Evolutionary conservation across 2,888 invertebrate genomes (phyloP).

Genomic region (Tetanocera ferruginea): DNA sequence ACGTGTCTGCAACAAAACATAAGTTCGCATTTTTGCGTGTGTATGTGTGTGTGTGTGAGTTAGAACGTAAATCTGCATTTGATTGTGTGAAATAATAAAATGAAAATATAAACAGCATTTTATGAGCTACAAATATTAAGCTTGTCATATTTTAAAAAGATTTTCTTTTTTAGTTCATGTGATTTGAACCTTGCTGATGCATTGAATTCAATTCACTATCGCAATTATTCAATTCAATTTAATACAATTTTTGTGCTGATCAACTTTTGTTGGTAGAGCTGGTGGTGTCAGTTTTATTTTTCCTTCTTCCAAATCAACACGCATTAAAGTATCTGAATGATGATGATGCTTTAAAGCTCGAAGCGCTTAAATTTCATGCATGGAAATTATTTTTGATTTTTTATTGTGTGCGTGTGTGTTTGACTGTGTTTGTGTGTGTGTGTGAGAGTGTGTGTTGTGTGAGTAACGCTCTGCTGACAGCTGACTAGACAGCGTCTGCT

Average conservation of each 20-base stretch:
- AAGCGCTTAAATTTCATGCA: background rate
- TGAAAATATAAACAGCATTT: too few species aligned
- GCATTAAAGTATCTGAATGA: constrained; percentile 29
- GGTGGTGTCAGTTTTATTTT: background rate
- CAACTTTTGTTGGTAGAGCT: background rate
- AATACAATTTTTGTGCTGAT: constrained; percentile 29
- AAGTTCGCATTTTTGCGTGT: background rate
- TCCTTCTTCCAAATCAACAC: constrained; percentile 32
- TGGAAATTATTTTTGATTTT: background rate
- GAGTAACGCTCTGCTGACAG: background rate
- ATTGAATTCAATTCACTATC: background rate
- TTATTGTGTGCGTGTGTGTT: background rate
- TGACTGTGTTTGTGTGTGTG: background rate
- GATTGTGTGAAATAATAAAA: too few species aligned
- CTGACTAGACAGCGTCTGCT: constrained; percentile 14
- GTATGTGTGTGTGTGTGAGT: background rate
- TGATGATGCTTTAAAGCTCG: background rate
- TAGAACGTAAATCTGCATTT: background rate
- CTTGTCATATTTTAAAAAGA: too few species aligned
- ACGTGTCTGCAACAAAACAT: background rate
- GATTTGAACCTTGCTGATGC: background rate
- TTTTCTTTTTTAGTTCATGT: too few species aligned
- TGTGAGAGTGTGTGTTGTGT: background rate
- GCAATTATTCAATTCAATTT: constrained; percentile 49
- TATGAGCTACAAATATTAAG: too few species aligned